Conservation (phyloP, 1,140 invertebrate genomes). For the Lerema accius region DNA sequence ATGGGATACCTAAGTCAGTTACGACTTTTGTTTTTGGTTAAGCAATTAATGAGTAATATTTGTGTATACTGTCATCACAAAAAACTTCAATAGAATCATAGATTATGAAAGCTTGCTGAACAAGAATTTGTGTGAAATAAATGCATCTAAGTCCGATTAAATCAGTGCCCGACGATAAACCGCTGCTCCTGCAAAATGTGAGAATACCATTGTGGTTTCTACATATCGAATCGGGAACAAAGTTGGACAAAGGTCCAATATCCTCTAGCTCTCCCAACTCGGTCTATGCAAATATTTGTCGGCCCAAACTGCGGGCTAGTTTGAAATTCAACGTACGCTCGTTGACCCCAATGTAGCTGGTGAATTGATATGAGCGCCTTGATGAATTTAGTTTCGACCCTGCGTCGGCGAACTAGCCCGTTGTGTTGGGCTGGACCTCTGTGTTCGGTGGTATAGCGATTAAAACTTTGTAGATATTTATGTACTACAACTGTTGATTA, state of each 20-base stretch:
- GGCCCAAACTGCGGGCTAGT: constrained; percentile 48
- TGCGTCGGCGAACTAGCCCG: constrained; percentile 1
- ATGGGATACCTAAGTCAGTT: no score
- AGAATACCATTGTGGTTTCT: neutral
- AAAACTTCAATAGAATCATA: no score
- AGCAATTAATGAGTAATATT: neutral
- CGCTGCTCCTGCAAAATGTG: neutral
- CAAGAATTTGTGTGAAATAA: constrained; percentile 1
- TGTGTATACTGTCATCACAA: neutral
- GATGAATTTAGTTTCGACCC: constrained; percentile 49
- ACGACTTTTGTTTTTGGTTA: no score
- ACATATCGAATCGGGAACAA: neutral
- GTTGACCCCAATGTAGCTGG: constrained; percentile 44
- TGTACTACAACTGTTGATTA: no score
- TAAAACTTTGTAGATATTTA: constrained; percentile 1
- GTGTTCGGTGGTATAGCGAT: neutral
- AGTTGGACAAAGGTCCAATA: constrained; percentile 11
- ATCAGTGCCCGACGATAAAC: neutral
- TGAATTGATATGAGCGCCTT: constrained; percentile 47
- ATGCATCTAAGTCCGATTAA: neutral
- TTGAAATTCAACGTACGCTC: constrained; percentile 51
- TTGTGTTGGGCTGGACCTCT: constrained; percentile 4
- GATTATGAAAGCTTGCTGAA: neutral
- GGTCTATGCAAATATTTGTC: constrained; percentile 39
- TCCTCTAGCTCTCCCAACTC: constrained; percentile 25